These are phyloP conservation scores for Conops quadrifasciatus DNA, from an alignment of 2,888 invertebrate species.

Conservation along the genomic window DNA sequence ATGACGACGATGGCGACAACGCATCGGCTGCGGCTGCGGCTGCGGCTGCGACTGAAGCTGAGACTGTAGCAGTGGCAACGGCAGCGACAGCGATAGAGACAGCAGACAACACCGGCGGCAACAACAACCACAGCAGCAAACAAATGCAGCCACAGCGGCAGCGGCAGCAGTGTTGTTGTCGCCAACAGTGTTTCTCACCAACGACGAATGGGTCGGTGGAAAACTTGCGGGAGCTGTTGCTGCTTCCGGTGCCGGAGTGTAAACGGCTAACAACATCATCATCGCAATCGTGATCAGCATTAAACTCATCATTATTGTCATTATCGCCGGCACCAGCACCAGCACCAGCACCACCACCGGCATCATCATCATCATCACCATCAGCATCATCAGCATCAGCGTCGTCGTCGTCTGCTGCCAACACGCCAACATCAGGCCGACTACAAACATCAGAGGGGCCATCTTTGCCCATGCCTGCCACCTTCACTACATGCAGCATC, in stretches of 20 bases:
- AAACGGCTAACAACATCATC: slow-evolving; percentile 16
- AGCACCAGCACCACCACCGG: slow-evolving; percentile 15
- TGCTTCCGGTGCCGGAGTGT: not conserved
- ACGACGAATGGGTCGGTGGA: slow-evolving; percentile 14
- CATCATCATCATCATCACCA: slow-evolving; percentile 20
- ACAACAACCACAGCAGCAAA: slow-evolving; percentile 26
- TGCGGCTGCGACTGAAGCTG: not conserved
- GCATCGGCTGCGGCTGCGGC: not conserved
- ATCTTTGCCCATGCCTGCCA: slow-evolving; percentile 9
- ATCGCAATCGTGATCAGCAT: slow-evolving; percentile 17
- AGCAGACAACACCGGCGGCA: slow-evolving; percentile 28
- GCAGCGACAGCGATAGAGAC: slow-evolving; percentile 22
- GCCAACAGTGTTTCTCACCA: slow-evolving; percentile 5
- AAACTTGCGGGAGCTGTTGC: slow-evolving; percentile 9
- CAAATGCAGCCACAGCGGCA: slow-evolving; percentile 28
- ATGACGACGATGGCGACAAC: slow-evolving; percentile 23
- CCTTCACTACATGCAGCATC: slow-evolving; percentile 24
- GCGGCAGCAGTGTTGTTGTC: slow-evolving; percentile 29
- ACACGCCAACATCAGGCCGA: not conserved
- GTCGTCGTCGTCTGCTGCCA: slow-evolving; percentile 27
- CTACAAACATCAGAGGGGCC: no score
- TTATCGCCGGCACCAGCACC: slow-evolving; percentile 23
- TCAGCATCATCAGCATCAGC: slow-evolving; percentile 24
- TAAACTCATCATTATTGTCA: slow-evolving; percentile 1
- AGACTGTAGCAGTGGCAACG: not conserved